phyloP scores from a whole-genome alignment of 2,797 vertebrate genomes.

The Naso thynnoides region DNA sequence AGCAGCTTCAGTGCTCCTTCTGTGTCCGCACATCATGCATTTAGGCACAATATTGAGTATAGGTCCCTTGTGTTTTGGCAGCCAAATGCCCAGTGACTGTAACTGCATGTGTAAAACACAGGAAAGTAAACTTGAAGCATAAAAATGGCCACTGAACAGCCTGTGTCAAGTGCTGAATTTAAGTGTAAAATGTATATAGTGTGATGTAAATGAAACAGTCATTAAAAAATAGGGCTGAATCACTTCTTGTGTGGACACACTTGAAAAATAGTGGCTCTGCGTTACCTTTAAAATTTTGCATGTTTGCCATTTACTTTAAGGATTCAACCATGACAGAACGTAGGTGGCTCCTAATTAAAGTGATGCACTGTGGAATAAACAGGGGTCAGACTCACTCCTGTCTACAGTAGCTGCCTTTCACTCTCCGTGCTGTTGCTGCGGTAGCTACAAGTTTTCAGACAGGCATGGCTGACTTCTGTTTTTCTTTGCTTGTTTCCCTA shows the following conservation, averaged over 20 bases:
- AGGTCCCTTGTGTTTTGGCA: neutral
- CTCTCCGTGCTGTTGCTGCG: slow-evolving; percentile 30
- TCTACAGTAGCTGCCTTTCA: slow-evolving; percentile 50
- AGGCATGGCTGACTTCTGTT: slow-evolving; percentile 35
- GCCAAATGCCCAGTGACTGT: no score
- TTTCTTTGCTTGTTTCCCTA: slow-evolving; percentile 44
- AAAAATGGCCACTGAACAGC: neutral
- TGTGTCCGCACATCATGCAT: neutral
- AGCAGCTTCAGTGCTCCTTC: neutral
- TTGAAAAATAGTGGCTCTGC: neutral
- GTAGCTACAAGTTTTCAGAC: slow-evolving; percentile 16
- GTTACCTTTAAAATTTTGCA: neutral
- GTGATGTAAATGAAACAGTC: neutral
- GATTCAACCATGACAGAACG: slow-evolving; percentile 23
- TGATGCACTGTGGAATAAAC: slow-evolving; percentile 30
- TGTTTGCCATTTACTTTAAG: slow-evolving; percentile 22
- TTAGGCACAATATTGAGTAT: neutral
- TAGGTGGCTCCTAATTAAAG: slow-evolving; percentile 46
- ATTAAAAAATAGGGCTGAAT: neutral
- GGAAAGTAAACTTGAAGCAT: neutral
- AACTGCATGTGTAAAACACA: no score
- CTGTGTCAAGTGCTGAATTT: neutral
- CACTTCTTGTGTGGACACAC: neutral
- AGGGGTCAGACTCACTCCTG: slow-evolving; percentile 23
- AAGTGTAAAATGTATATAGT: neutral